A percentile compares a stretch with the other conserved stretches of the same genome.
phyloP scores from a whole-genome alignment of 1,140 invertebrate genomes.

The Eriocheir sinensis region DNA sequence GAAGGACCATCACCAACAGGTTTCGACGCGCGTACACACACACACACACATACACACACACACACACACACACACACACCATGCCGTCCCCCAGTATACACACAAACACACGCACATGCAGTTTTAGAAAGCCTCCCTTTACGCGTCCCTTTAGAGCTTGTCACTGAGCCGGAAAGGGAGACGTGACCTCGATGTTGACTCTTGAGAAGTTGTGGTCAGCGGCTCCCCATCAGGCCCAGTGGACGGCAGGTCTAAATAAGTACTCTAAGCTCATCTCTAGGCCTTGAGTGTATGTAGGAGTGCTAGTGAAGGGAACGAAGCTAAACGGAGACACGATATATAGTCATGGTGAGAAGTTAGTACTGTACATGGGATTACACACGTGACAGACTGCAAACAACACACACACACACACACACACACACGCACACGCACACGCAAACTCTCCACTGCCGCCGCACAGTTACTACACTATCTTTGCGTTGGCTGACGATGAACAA shows the following conservation, averaged over 20 bases:
- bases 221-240: not conserved
- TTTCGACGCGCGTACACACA: no score
- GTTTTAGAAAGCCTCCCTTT: not conserved
- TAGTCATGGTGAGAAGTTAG: not conserved
- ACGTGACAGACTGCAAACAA: not conserved
- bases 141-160: not conserved
- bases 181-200: not conserved
- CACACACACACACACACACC: not conserved
- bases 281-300: no score
- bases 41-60: not conserved
- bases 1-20: no score
- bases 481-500: not conserved
- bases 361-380: not conserved
- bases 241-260: no score
- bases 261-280: no score
- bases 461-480: not conserved
- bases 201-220: not conserved
- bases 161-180: not conserved
- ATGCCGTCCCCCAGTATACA: not conserved
- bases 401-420: not conserved
- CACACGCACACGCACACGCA: slow-evolving; percentile 20
- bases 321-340: not conserved
- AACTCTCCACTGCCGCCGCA: not conserved
- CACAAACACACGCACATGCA: not conserved
- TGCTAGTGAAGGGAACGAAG: no score